Base-by-base conservation (phyloP, 2,113 vertebrate genomes). In the Gnathonemus longibarbis region DNA sequence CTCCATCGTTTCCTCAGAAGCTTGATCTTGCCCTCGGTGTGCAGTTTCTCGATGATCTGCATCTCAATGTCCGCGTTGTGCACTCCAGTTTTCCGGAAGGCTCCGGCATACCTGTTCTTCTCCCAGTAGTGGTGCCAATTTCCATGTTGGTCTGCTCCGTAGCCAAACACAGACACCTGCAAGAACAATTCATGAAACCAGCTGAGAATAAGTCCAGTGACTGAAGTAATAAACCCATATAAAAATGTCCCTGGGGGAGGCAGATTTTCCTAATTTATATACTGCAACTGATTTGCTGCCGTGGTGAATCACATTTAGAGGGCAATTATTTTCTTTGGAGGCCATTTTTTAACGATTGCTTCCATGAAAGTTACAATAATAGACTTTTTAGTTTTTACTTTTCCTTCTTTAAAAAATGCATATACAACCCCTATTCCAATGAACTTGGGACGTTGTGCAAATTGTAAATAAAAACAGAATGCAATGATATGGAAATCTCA, bases 61-160 rank as follows among this genome's bases (percentile, higher is more conserved):
- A 90, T 95, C 90, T 98, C 97, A 0, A 92, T 92, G 0, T 96
- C 95, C 0, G 95, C 95, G 0, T 93, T 94, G 7, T 97, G 97
- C 24, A 98, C 96, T 0, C 95, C 95, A 0, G 94, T 97, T 88
- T 94, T 95, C 58, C 91, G 90, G 89, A 98, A 98, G 27, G 96
- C 97, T 27, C 97, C 94, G 0, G 96, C 94, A 7, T 94, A 88
- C 24, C 5, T 90, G 52, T 95, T 97, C 19, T 95, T 88, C 91
- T 97, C 96, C 97, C 96, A 97, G 92, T 97, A 97, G 92, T 97
- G 96, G 90, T 97, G 96, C 96, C 97, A 97, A 89, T 96, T 97
- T n/a, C 96, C 97, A 0, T 93, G 48, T 0, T 80, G 6, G 94
- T 97, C 96, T 2, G 95, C 95, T 0, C 96, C 94, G 0, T 96